These are phyloP conservation scores for Furcifer pardalis DNA, from an alignment of 2,797 vertebrate genomes.

Conservation along the genomic window DNA sequence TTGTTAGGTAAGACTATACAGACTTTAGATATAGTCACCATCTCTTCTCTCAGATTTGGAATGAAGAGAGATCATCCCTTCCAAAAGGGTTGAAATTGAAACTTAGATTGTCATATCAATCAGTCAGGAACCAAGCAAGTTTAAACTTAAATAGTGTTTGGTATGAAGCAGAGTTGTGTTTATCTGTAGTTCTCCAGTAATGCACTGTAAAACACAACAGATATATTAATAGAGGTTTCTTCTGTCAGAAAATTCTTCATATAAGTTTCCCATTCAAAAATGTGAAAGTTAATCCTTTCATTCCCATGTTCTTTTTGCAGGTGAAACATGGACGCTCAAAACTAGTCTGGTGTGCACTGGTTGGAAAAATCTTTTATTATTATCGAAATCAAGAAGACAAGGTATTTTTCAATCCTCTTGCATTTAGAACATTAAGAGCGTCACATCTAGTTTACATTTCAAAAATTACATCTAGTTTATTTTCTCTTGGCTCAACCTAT, in stretches of 20 bases:
- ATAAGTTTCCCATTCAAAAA: background rate
- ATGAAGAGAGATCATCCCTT: background rate
- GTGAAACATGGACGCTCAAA: constrained; percentile 97
- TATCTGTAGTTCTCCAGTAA: constrained; percentile 12
- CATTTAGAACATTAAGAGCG: background rate
- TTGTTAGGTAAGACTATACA: too few relatives aligned
- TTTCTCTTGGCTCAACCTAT: background rate
- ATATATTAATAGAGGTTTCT: background rate
- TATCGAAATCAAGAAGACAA: constrained; percentile 94
- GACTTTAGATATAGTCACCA: background rate
- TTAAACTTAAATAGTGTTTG: background rate
- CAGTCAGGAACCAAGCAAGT: background rate
- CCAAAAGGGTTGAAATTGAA: background rate
- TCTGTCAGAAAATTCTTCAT: background rate
- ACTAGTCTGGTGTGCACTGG: constrained; percentile 91
- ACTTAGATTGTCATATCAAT: background rate
- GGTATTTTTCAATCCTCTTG: constrained; percentile 69
- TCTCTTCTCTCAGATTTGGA: background rate
- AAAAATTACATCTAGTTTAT: constrained; percentile 14
- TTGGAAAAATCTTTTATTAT: constrained; percentile 91
- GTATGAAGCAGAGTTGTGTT: background rate
- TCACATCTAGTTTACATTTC: background rate
- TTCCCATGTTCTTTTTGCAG: constrained; percentile 72
- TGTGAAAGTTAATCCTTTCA: background rate
- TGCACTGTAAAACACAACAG: constrained; percentile 10